phyloP scores from a whole-genome alignment of 2,888 invertebrate species.

The Cremastinae sp. region DNA sequence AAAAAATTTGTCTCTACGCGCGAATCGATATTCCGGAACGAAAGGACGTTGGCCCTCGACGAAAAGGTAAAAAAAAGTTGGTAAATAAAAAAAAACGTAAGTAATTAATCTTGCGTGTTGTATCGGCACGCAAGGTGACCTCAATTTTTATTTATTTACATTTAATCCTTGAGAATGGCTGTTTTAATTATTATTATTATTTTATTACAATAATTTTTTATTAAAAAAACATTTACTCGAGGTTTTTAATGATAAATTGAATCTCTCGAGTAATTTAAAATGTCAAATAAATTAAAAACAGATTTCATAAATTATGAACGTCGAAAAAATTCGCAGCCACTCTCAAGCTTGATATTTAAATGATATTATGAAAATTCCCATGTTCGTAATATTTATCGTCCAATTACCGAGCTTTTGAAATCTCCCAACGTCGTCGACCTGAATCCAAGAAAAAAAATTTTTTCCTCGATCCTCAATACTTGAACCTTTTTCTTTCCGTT shows the following conservation, averaged over 20 bases:
- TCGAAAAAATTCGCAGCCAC: slow-evolving; percentile 19
- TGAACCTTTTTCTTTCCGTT: slow-evolving; percentile 32
- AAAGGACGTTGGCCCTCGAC: slow-evolving; percentile 27
- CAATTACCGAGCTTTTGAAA: slow-evolving; percentile 14
- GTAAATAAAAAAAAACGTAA: slow-evolving; percentile 75
- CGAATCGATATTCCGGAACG: slow-evolving; percentile 31
- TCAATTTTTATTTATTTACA: slow-evolving; percentile 49
- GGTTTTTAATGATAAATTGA: too few species aligned
- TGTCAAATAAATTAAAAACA: background rate
- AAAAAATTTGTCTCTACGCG: background rate
- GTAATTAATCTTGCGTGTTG: slow-evolving; percentile 82
- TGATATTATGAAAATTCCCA: slow-evolving; percentile 18
- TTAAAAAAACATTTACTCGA: too few species aligned
- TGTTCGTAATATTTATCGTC: slow-evolving; percentile 12
- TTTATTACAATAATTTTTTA: too few species aligned
- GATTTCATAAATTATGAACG: background rate
- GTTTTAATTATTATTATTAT: background rate
- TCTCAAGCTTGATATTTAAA: slow-evolving; percentile 28
- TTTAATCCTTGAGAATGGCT: slow-evolving; percentile 39
- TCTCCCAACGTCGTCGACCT: slow-evolving; percentile 16
- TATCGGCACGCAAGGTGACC: slow-evolving; percentile 81
- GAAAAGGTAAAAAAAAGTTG: slow-evolving; percentile 53
- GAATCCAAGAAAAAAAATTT: slow-evolving; percentile 19
- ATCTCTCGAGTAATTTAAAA: too few species aligned
- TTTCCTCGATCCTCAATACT: slow-evolving; percentile 3